phyloP scores from a whole-genome alignment of 2,888 invertebrate genomes.

The Campoplex capitator region DNA sequence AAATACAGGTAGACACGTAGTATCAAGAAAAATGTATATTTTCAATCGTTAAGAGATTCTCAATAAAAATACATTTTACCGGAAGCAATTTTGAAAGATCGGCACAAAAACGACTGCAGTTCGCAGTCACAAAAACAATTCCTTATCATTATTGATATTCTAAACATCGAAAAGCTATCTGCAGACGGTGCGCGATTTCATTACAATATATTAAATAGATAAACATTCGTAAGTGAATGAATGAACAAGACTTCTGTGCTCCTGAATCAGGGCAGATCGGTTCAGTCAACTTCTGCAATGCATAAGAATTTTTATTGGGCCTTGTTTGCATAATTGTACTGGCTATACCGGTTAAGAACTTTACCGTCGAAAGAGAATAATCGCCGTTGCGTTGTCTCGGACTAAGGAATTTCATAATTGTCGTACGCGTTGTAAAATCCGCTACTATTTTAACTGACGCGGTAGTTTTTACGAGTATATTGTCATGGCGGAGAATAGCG shows the following conservation, averaged over 20 bases:
- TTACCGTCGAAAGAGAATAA: constrained; percentile 67
- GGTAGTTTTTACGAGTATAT: constrained; percentile 50
- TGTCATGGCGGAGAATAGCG: constrained; percentile 32
- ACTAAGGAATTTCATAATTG: constrained; percentile 66
- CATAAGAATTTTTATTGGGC: not conserved
- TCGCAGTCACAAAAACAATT: not conserved
- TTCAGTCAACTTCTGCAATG: not conserved
- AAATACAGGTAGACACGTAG: not conserved
- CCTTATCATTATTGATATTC: not conserved
- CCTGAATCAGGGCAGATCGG: not conserved
- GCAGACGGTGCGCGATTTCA: not conserved
- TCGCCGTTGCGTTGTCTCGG: constrained; percentile 51
- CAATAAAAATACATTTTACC: too few species aligned
- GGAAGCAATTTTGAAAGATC: not conserved
- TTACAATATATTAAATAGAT: not conserved
- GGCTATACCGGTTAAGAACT: not conserved
- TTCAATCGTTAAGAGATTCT: not conserved
- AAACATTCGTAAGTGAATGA: not conserved
- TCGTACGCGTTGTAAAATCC: constrained; percentile 44
- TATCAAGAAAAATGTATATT: not conserved
- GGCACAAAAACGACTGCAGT: not conserved
- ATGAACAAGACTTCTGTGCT: not conserved
- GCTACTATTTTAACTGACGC: constrained; percentile 30
- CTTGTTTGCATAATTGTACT: constrained; percentile 10
- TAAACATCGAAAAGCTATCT: not conserved